Conservation (phyloP, 2,888 invertebrate species). For the Nemurella pictetii region DNA sequence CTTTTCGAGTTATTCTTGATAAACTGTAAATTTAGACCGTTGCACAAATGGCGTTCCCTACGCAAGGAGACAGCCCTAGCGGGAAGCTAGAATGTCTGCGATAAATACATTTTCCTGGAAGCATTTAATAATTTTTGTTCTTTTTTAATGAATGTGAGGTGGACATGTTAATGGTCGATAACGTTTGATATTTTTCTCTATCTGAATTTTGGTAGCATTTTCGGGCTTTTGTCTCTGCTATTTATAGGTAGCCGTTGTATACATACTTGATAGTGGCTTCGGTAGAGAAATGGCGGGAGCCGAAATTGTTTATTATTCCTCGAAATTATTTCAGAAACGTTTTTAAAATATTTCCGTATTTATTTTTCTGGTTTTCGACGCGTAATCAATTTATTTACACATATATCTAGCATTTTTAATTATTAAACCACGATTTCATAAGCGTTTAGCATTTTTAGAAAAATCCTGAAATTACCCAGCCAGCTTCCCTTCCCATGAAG, state of each 20-base stretch:
- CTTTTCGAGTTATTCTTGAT: neutral
- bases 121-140: slow-evolving; percentile 17
- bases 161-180: neutral
- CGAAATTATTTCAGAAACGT: neutral
- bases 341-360: neutral
- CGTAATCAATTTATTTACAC: neutral
- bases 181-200: neutral
- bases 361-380: neutral
- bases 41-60: slow-evolving; percentile 15
- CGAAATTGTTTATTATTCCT: neutral
- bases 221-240: neutral
- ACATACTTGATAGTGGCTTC: neutral
- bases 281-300: neutral
- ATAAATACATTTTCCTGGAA: neutral
- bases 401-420: neutral
- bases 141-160: neutral
- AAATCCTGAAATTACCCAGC: neutral
- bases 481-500: neutral
- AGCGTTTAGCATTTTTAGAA: neutral
- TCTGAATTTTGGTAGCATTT: neutral
- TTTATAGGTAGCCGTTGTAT: neutral
- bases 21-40: neutral
- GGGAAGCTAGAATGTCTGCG: neutral
- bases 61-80: slow-evolving; percentile 12
- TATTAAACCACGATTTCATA: neutral